Base-by-base conservation (phyloP, 1,140 invertebrate species). In the Drosophila sulfurigaster region DNA sequence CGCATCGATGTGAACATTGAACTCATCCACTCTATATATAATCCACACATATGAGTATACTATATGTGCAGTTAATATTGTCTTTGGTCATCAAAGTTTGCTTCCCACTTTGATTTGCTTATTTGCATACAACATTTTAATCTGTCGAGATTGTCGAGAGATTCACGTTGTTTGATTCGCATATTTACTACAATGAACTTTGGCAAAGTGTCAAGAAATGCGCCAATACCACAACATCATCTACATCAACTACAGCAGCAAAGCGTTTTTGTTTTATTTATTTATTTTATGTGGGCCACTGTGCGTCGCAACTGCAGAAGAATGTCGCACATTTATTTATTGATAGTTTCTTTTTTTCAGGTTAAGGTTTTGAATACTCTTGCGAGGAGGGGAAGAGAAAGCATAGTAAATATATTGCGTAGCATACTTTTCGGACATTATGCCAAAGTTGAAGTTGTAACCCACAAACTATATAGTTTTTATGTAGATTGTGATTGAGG, bases 151-250 rank as follows among this genome's bases (percentile, higher is more conserved):
- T 45, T 46, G n/a, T 45, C 25, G 5, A 16, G 35, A 28, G 32
- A 52, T 52, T 63, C 51, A 20, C 52, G 57, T 75, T 69, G 62
- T 41, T 51, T 70, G 25, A 43, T 41, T 72, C 45, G 35, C 73
- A 48, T 52, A 59, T 75, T 58, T 79, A 69, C 83, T 79, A 69
- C 83, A 79, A 76, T 80, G 77, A 88, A 83, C 82, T 77, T 87
- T 87, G 82, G 82, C 82, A 88, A 75, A 78, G 66, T 83, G 77
- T 75, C 82, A 89, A 68, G 43, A 57, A 57, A 75, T 58, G 58
- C 68, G 46, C 35, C 35, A 32, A 25, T 25, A 25, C 20, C 30
- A 32, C 30, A 45, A 58, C 35, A 57, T 25, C 20, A 25, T 20
- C 16, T 43, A 45, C 62, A 56, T 56, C 8, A 48, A 51, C 15